phyloP scores from a whole-genome alignment of 2,113 vertebrate genomes.

The Bos javanicus region DNA sequence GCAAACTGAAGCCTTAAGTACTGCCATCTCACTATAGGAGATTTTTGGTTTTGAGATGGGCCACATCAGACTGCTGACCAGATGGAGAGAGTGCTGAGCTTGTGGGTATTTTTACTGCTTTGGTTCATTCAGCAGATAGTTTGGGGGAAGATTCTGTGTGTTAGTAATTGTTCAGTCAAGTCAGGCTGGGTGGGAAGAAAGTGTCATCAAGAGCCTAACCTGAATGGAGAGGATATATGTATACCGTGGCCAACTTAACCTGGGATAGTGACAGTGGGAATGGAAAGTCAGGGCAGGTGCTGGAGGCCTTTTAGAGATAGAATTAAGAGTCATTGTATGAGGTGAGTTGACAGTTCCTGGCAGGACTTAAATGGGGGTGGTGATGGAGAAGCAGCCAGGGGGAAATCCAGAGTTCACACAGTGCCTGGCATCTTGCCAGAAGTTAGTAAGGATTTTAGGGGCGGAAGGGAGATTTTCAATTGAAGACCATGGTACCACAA shows the following conservation, averaged over 20 bases:
- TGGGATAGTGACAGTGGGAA: not conserved
- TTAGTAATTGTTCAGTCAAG: not conserved
- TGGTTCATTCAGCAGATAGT: not conserved
- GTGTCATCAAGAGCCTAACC: not conserved
- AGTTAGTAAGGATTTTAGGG: not conserved
- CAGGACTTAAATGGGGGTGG: not conserved
- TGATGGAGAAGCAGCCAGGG: not conserved
- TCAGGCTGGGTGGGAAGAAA: not conserved
- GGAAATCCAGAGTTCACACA: not conserved
- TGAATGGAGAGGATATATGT: not conserved
- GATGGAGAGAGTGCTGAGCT: not conserved
- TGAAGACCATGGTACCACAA: not conserved
- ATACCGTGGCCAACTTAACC: not conserved
- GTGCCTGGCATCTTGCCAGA: not conserved
- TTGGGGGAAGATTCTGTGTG: not conserved
- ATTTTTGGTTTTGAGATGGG: not conserved
- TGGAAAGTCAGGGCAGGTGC: not conserved
- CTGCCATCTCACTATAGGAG: not conserved
- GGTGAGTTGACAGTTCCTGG: constrained; percentile 12
- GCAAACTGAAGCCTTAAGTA: not conserved
- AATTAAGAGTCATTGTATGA: not conserved
- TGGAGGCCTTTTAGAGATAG: not conserved
- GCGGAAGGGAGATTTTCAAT: not conserved
- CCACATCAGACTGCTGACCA: not conserved
- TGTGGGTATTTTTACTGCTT: not conserved